Conservation (phyloP, 2,888 invertebrate genomes). For the Lamellibrachia columna region DNA sequence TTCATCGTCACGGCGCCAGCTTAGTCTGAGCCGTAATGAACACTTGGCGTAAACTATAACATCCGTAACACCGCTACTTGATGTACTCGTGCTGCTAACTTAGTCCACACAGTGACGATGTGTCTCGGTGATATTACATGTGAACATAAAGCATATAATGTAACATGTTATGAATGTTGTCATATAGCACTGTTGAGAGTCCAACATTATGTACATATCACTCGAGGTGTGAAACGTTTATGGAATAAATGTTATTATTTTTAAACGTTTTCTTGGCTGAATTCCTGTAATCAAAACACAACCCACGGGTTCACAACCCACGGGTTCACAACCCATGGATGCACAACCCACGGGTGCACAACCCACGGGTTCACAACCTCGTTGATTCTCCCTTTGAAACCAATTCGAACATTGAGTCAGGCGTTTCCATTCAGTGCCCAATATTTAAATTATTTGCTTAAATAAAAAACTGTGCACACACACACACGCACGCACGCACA, state of each 20-base stretch:
- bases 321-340: no score
- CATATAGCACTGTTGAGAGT: neutral
- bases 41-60: neutral
- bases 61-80: neutral
- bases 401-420: no score
- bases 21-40: slow-evolving; percentile 1
- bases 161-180: neutral
- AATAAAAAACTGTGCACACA: no score
- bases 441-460: no score
- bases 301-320: no score
- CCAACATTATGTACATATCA: neutral
- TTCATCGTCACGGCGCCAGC: neutral
- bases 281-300: neutral
- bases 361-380: no score
- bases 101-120: neutral
- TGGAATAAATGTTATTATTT: slow-evolving; percentile 4
- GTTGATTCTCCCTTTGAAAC: no score
- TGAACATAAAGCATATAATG: neutral
- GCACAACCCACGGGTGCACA: no score
- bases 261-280: neutral
- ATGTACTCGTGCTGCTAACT: neutral
- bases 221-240: slow-evolving; percentile 3
- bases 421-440: no score
- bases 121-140: neutral
- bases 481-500: no score